phyloP scores from a whole-genome alignment of 2,888 invertebrate genomes.

The Onthophagus sagittarius region DNA sequence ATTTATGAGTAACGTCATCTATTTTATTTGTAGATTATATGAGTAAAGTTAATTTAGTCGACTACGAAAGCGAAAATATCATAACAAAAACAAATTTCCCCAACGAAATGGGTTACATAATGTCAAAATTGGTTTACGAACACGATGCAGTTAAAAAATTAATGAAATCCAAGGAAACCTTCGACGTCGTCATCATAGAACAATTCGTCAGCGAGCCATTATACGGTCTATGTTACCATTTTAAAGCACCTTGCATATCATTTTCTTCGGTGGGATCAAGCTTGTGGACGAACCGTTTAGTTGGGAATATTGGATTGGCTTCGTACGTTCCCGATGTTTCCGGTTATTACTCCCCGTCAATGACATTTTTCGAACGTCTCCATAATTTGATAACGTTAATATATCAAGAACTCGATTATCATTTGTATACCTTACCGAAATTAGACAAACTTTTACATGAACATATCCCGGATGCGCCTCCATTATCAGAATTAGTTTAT shows the following conservation, averaged over 20 bases:
- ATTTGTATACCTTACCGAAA: slow-evolving; percentile 34
- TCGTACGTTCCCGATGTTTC: slow-evolving; percentile 51
- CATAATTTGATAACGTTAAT: slow-evolving; percentile 49
- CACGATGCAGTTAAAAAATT: slow-evolving; percentile 42
- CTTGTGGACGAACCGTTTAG: slow-evolving; percentile 44
- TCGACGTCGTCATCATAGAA: slow-evolving; percentile 45
- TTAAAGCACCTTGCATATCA: slow-evolving; percentile 38
- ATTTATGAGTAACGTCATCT: background rate
- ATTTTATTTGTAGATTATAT: background rate
- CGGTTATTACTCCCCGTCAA: slow-evolving; percentile 44
- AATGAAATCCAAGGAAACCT: slow-evolving; percentile 37
- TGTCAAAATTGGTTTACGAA: slow-evolving; percentile 40
- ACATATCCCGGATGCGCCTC: slow-evolving; percentile 35
- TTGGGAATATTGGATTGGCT: slow-evolving; percentile 49
- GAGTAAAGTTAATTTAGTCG: background rate
- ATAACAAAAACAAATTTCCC: background rate
- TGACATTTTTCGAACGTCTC: slow-evolving; percentile 53
- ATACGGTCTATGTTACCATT: slow-evolving; percentile 40
- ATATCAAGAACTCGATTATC: slow-evolving; percentile 30
- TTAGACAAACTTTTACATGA: slow-evolving; percentile 34
- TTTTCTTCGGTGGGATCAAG: slow-evolving; percentile 45
- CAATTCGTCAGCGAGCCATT: slow-evolving; percentile 50
- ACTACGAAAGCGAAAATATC: background rate
- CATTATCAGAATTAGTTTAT: slow-evolving; percentile 32
- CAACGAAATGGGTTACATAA: background rate